Conservation (phyloP, 2,888 invertebrate genomes). For the Rugalucina vietnamica region DNA sequence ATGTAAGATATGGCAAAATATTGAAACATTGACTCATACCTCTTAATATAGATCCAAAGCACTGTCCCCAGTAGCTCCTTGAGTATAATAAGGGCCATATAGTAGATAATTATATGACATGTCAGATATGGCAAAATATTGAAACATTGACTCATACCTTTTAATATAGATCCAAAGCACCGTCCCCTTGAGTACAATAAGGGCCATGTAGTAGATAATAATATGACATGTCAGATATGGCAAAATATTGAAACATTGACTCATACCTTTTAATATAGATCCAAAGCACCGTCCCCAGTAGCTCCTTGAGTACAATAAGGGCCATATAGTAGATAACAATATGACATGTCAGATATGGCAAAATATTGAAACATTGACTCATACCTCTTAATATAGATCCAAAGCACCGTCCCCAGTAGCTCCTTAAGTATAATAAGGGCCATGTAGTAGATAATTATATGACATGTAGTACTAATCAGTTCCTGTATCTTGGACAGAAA, state of each 20-base stretch:
- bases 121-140: slow-evolving; percentile 52
- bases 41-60: slow-evolving; percentile 81
- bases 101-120: slow-evolving; percentile 78
- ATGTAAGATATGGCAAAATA: too few species aligned
- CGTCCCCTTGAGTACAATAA: slow-evolving; percentile 79
- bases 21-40: slow-evolving; percentile 70
- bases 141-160: slow-evolving; percentile 67
- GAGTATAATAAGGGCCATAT: slow-evolving; percentile 77
- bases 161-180: slow-evolving; percentile 82
- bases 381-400: slow-evolving; percentile 82
- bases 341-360: slow-evolving; percentile 73
- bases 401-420: slow-evolving; percentile 78
- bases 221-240: slow-evolving; percentile 74
- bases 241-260: not conserved
- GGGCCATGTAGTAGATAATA: slow-evolving; percentile 77
- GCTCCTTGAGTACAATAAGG: slow-evolving; percentile 79
- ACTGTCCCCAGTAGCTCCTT: slow-evolving; percentile 80
- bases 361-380: slow-evolving; percentile 15
- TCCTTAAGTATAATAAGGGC: slow-evolving; percentile 80
- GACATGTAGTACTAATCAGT: slow-evolving; percentile 78
- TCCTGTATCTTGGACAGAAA: slow-evolving; percentile 74
- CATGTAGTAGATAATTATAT: slow-evolving; percentile 79
- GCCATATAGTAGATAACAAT: slow-evolving; percentile 79
- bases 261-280: slow-evolving; percentile 81
- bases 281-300: slow-evolving; percentile 81